phyloP scores from a whole-genome alignment of 2,113 vertebrate species.

The Pampusana beccarii region DNA sequence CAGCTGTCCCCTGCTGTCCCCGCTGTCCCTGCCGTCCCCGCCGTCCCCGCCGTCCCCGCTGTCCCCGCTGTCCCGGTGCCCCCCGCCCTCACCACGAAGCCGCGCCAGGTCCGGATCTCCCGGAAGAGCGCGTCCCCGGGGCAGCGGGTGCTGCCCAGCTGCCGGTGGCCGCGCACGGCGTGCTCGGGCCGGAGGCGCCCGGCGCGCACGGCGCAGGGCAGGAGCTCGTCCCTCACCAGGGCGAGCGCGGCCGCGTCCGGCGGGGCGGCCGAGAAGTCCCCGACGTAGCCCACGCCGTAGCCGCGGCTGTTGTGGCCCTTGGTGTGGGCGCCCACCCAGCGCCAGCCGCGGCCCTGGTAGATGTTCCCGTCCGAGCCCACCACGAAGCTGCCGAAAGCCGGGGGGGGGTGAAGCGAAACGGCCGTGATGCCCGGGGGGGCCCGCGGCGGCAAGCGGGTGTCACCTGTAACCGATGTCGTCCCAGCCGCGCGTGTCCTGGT shows the following conservation, averaged over 20 bases:
- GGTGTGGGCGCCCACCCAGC: constrained; percentile 87
- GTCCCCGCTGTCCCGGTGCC: no score
- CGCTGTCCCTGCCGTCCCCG: no score
- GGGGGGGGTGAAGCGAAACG: no score
- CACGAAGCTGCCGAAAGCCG: constrained; percentile 85
- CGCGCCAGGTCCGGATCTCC: constrained; percentile 80
- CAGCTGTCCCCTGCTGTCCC: no score
- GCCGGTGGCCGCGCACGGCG: constrained; percentile 82
- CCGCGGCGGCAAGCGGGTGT: no score
- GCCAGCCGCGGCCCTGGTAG: constrained; percentile 90
- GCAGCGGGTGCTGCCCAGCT: constrained; percentile 79
- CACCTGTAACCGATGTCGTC: constrained; percentile 92
- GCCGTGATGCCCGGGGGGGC: no score
- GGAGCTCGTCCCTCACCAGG: constrained; percentile 77
- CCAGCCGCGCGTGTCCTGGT: constrained; percentile 83
- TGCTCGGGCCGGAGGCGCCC: constrained; percentile 71
- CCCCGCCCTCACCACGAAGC: constrained; percentile 76
- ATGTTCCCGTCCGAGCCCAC: constrained; percentile 87
- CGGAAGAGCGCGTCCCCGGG: constrained; percentile 82
- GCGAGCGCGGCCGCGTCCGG: constrained; percentile 69
- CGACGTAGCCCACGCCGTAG: constrained; percentile 85
- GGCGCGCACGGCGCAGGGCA: constrained; percentile 71
- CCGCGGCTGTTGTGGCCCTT: constrained; percentile 82
- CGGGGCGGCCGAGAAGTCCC: constrained; percentile 76
- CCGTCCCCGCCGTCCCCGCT: no score